Conservation (phyloP, 2,888 invertebrate species). For the Agonum fuliginosum region DNA sequence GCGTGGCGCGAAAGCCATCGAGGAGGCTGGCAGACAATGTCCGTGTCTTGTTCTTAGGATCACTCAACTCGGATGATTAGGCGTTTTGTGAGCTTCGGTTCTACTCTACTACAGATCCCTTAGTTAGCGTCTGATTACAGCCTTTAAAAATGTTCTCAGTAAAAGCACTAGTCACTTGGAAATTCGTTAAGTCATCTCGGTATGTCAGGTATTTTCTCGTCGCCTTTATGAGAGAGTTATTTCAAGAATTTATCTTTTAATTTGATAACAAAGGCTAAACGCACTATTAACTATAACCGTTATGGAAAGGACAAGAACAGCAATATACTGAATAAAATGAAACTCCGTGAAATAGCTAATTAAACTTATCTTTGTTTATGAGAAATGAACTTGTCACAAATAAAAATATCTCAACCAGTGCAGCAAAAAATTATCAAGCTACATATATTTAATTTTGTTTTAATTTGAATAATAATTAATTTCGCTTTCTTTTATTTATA, state of each 20-base stretch:
- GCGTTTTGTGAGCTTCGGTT: constrained; percentile 30
- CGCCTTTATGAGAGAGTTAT: constrained; percentile 48
- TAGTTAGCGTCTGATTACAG: constrained; percentile 58
- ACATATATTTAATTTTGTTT: constrained; percentile 47
- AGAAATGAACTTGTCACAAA: not conserved
- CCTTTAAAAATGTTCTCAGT: constrained; percentile 57
- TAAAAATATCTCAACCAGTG: not conserved
- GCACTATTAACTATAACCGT: constrained; percentile 6
- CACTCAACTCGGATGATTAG: constrained; percentile 54
- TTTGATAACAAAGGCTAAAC: constrained; percentile 25
- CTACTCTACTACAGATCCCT: constrained; percentile 53
- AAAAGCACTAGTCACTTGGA: constrained; percentile 50
- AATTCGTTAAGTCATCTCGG: constrained; percentile 53
- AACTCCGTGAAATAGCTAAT: not conserved
- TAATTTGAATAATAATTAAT: constrained; percentile 55
- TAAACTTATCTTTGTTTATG: not conserved
- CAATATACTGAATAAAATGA: not conserved
- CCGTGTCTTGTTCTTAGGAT: not conserved
- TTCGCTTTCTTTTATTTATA: constrained; percentile 45
- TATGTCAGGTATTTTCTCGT: constrained; percentile 53
- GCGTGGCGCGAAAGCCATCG: not conserved
- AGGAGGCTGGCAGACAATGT: not conserved
- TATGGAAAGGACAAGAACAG: not conserved
- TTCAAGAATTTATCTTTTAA: constrained; percentile 47
- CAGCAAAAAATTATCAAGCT: constrained; percentile 20